These are phyloP conservation scores for Rhagoletis pomonella DNA, from an alignment of 1,140 invertebrate species.

Conservation along the genomic window DNA sequence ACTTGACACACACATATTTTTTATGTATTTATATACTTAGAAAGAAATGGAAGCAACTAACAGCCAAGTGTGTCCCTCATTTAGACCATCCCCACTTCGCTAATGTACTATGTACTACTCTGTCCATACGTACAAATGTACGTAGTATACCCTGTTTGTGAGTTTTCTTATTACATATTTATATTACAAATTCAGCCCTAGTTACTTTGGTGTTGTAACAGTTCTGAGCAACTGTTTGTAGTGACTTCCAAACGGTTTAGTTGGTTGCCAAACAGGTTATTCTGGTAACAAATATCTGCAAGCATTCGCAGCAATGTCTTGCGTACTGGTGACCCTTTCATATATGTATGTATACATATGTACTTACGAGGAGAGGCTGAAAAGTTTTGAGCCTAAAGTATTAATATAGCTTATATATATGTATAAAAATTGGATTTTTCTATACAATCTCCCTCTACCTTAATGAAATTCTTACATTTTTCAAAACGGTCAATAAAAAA, in stretches of 20 bases:
- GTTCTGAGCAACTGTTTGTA: background rate
- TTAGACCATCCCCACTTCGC: background rate
- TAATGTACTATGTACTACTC: too few species aligned
- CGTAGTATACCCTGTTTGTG: background rate
- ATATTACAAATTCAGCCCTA: background rate
- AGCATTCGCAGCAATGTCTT: background rate
- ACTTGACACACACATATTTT: background rate
- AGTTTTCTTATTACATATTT: background rate
- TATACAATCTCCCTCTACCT: too few species aligned
- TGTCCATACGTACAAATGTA: background rate
- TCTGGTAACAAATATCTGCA: slow-evolving; percentile 30
- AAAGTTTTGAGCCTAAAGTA: too few species aligned
- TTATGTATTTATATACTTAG: background rate
- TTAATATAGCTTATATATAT: too few species aligned
- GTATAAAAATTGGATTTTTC: too few species aligned
- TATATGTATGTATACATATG: too few species aligned
- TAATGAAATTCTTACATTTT: too few species aligned
- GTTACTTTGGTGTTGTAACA: slow-evolving; percentile 3
- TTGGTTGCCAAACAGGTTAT: slow-evolving; percentile 31
- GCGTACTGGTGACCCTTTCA: slow-evolving; percentile 37
- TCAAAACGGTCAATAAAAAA: too few species aligned
- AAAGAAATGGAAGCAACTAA: background rate
- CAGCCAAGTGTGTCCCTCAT: background rate
- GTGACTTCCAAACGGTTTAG: background rate
- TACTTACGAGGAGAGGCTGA: too few species aligned